These are phyloP conservation scores for Acipenser transmontanus DNA, from an alignment of 2,797 vertebrate genomes.

Conservation along the genomic window DNA sequence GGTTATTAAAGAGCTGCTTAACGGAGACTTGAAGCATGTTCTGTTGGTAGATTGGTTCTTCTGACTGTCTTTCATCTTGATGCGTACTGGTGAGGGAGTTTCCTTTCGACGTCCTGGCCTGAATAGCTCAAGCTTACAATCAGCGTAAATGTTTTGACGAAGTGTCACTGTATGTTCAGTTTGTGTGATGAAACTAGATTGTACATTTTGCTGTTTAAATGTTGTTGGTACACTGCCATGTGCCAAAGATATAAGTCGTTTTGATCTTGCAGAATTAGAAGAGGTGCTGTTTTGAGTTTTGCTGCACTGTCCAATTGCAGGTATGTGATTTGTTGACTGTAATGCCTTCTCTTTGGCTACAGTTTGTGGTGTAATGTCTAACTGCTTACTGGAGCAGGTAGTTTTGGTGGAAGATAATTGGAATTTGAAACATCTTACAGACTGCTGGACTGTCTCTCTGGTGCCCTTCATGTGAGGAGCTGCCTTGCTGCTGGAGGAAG, in stretches of 20 bases:
- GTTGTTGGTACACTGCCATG: slow-evolving; percentile 9
- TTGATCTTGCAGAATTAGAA: slow-evolving; percentile 15
- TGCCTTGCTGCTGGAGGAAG: slow-evolving; percentile 6
- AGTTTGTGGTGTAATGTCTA: slow-evolving; percentile 11
- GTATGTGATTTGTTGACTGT: slow-evolving; percentile 5
- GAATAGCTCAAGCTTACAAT: neutral
- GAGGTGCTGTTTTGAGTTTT: slow-evolving; percentile 10
- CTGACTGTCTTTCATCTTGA: slow-evolving; percentile 13
- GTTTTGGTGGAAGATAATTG: slow-evolving; percentile 4
- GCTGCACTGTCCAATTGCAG: slow-evolving; percentile 17
- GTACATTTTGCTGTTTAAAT: neutral
- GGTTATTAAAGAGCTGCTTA: slow-evolving; percentile 19
- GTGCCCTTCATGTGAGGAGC: neutral
- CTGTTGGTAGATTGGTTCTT: slow-evolving; percentile 13
- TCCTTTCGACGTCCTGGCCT: neutral
- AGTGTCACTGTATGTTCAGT: neutral
- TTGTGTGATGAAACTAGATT: neutral
- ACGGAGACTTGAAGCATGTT: slow-evolving; percentile 24
- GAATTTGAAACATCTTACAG: slow-evolving; percentile 11
- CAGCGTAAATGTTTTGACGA: neutral
- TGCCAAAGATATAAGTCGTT: slow-evolving; percentile 16
- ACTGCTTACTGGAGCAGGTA: neutral
- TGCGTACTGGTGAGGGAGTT: slow-evolving; percentile 6
- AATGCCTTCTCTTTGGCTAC: slow-evolving; percentile 8
- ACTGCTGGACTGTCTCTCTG: slow-evolving; percentile 6